Evolutionary conservation across 2,797 vertebrate genomes (phyloP), one percentile per base, ranked within the genome.

Genomic region (Periophthalmus magnuspinnatus): DNA sequence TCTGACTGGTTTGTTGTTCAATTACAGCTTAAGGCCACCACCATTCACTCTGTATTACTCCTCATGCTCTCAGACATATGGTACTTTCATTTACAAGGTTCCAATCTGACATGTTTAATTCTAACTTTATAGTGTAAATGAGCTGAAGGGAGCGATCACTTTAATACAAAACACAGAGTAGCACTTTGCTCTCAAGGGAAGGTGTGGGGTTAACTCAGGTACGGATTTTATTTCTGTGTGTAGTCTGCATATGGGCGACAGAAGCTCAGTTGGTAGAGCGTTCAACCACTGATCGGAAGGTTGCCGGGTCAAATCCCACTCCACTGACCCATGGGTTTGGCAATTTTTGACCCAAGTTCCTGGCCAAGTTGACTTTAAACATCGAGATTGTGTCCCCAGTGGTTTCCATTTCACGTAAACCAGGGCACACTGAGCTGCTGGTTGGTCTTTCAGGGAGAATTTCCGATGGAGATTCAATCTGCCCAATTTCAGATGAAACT

Each of bases 361-460:
- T 96, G 0, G 97, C 98, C 41, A 99, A 97, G 74, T 93, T 99
- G 5, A 96, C 94, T 67, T 90, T 99, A 71, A 96, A 99, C 24
- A 69, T 99, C 55, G 96, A 95, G 80, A 97, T 99, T 8, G 96
- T 99, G 19, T 99, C 98, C 0, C 97, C 98, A 0, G 95, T 99
- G 11, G 98, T 98, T 16, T 98, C 96, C 1, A 91, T 99, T 70
- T 96, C 98, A 60, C 94, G 96, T 45, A 97, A 95, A 75, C 97
- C 95, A 1, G 98, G 98, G 45, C 97, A 97, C 83, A 91, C 94
- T 0, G 97, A 99, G 74, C 89, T 99, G 6, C 84, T 99, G 74
- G 95, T 99, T 0, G 97, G 98, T 54, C 97, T 99, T 66, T 79
- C 99, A 19, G 97, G 97, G 63, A 96, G 96, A 79, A 98, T 99